phyloP scores from a whole-genome alignment of 1,140 invertebrate species.

The Octopus sinensis region DNA sequence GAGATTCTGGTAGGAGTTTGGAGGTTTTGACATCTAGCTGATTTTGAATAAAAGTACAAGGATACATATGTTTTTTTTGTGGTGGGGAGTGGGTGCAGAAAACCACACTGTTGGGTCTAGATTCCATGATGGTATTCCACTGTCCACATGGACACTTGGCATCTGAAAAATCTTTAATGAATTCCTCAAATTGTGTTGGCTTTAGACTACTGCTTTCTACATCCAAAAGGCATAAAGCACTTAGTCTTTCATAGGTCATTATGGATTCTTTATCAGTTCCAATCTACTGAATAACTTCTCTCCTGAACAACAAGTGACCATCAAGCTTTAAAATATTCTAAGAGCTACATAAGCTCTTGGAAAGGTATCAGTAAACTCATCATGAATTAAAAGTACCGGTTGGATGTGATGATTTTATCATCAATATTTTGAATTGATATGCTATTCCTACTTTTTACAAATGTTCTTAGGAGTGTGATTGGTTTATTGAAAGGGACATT shows the following conservation, averaged over 20 bases:
- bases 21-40: no score
- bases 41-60: no score
- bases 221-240: background rate
- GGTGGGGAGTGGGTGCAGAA: no score
- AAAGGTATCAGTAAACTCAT: background rate
- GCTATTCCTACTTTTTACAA: no score
- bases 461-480: no score
- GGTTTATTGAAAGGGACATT: no score
- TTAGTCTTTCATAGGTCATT: conserved; percentile 7
- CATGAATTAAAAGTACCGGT: background rate
- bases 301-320: conserved; percentile 6
- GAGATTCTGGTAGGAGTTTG: no score
- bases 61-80: no score
- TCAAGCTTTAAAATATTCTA: conserved; percentile 9
- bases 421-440: no score
- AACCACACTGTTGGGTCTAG: no score
- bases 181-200: background rate
- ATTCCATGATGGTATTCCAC: no score
- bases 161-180: conserved; percentile 11
- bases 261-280: conserved; percentile 9
- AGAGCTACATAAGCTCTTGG: conserved; percentile 3
- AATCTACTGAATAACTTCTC: conserved; percentile 3
- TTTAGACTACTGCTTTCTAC: conserved; percentile 2
- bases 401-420: no score
- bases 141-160: background rate